Evolutionary conservation across 2,113 vertebrate genomes (phyloP).

Genomic region (Chloroceryle aenea): DNA sequence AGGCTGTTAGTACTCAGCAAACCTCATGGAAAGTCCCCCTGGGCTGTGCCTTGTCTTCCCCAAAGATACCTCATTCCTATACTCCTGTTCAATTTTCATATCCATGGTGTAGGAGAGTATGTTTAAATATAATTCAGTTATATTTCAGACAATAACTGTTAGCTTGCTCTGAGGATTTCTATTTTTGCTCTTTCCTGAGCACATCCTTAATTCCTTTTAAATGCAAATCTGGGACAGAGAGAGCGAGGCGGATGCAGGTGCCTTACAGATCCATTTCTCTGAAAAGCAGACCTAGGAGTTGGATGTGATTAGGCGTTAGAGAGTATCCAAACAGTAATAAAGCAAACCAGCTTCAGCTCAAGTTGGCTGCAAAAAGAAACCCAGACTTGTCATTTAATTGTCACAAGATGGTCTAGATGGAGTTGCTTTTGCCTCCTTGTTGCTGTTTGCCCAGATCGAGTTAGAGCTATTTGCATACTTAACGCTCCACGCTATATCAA

Average conservation of each 20-base stretch:
- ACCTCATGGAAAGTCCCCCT: background rate
- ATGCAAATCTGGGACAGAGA: slow-evolving; percentile 41
- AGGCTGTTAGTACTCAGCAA: background rate
- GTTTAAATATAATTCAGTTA: background rate
- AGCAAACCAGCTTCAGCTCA: background rate
- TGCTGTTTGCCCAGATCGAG: background rate
- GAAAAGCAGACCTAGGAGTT: background rate
- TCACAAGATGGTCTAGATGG: background rate
- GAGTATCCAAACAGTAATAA: background rate
- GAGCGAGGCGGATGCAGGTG: background rate
- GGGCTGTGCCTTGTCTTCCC: background rate
- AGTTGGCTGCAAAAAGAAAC: background rate
- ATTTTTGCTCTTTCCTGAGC: slow-evolving; percentile 18
- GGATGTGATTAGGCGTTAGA: background rate
- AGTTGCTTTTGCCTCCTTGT: background rate
- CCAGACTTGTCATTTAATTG: background rate
- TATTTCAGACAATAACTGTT: background rate
- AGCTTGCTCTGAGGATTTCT: slow-evolving; percentile 10
- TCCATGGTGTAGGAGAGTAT: background rate
- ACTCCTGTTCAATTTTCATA: background rate
- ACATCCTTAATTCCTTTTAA: slow-evolving; percentile 49
- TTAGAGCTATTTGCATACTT: background rate
- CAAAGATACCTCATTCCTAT: background rate
- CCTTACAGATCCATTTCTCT: background rate
- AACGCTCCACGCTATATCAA: background rate